These are phyloP conservation scores for Stenodema calcarata DNA, from an alignment of 2,888 invertebrate species.

Conservation along the genomic window DNA sequence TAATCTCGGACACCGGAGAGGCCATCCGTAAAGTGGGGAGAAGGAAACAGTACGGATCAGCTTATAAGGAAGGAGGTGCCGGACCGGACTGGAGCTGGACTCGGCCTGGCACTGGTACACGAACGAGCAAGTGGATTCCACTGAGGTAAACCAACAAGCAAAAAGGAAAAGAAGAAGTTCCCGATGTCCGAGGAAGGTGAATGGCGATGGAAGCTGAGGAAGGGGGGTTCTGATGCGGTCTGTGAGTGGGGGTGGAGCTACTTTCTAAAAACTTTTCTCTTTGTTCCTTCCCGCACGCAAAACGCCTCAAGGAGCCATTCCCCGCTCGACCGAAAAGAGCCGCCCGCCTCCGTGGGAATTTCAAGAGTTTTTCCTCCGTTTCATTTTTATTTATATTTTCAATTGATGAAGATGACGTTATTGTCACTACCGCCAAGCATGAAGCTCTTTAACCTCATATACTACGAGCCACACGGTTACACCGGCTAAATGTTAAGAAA, in stretches of 20 bases:
- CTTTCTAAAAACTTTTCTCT: conserved; percentile 22
- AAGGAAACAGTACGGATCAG: conserved; percentile 21
- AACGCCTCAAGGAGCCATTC: neutral
- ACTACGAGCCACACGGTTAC: too few species aligned
- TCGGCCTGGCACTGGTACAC: neutral
- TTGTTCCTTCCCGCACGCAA: conserved; percentile 25
- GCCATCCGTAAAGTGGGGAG: neutral
- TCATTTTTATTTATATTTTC: neutral
- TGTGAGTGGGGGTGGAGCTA: conserved; percentile 23
- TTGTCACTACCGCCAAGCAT: too few species aligned
- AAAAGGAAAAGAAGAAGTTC: neutral
- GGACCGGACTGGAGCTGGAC: neutral
- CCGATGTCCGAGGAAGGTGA: conserved; percentile 3
- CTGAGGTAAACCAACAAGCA: neutral
- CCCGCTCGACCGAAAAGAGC: neutral
- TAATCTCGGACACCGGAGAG: neutral
- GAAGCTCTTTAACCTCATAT: too few species aligned
- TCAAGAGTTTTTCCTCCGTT: neutral
- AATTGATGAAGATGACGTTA: too few species aligned
- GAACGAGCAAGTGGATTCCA: conserved; percentile 26
- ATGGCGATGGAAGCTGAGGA: conserved; percentile 9
- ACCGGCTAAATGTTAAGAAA: too few species aligned
- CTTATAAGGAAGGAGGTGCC: conserved; percentile 3
- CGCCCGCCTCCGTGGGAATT: neutral
- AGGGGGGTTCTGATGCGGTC: neutral